These are phyloP conservation scores for Ophiodon elongatus DNA, from an alignment of 2,113 vertebrate genomes.

Conservation along the genomic window DNA sequence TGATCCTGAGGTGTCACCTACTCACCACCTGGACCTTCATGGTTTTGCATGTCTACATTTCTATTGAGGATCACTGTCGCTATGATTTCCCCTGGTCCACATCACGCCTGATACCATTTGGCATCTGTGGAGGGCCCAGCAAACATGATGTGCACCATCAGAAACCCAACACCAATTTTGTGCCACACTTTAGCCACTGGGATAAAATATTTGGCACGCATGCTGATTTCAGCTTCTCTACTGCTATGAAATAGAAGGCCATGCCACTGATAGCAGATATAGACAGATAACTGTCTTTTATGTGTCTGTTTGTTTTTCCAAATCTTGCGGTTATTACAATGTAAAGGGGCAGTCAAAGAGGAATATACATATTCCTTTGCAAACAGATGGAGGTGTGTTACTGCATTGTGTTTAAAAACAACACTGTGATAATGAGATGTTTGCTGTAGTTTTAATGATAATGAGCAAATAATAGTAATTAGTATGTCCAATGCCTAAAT, in stretches of 20 bases:
- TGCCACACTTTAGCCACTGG: constrained; percentile 83
- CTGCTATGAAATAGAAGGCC: constrained; percentile 18
- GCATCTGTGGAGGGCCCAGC: constrained; percentile 80
- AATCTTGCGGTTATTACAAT: neutral
- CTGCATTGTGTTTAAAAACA: neutral
- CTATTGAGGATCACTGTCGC: constrained; percentile 82
- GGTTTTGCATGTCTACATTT: constrained; percentile 81
- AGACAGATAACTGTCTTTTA: neutral
- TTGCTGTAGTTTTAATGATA: neutral
- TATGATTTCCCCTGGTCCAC: constrained; percentile 84
- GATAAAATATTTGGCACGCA: constrained; percentile 81
- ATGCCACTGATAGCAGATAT: neutral
- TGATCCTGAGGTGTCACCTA: constrained; percentile 78
- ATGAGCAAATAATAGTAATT: neutral
- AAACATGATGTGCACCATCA: constrained; percentile 81
- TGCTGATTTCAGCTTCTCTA: constrained; percentile 67
- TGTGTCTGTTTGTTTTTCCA: neutral
- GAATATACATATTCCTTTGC: neutral
- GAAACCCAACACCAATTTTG: constrained; percentile 80
- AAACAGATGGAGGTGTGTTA: neutral
- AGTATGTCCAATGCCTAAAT: neutral
- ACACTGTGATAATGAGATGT: neutral
- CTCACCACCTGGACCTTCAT: constrained; percentile 83
- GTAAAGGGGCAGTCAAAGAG: neutral
- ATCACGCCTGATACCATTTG: constrained; percentile 77